A percentile compares a stretch with the other conserved stretches of the same genome.
Conservation (phyloP, 2,797 vertebrate genomes). For the Chromis chromis region DNA sequence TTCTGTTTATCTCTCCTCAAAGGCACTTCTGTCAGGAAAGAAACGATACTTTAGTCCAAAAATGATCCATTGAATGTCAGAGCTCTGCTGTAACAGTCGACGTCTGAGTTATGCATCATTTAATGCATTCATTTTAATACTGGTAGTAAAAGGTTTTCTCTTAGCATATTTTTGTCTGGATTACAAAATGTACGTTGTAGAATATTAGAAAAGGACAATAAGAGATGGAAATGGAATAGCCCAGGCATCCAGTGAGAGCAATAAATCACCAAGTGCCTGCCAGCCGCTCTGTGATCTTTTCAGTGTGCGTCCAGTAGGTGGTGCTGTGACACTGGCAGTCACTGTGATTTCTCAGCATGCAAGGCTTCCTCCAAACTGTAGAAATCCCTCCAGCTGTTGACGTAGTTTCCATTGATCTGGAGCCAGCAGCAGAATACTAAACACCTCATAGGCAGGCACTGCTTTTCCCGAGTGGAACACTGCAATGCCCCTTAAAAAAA, state of each 20-base stretch:
- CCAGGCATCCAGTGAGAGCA: not conserved
- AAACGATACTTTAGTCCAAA: too few species aligned
- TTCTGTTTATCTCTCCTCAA: too few species aligned
- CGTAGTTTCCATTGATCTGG: conserved; percentile 71
- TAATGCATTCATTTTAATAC: not conserved
- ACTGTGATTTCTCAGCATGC: conserved; percentile 8
- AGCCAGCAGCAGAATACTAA: conserved; percentile 74
- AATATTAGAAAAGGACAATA: not conserved
- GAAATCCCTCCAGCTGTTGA: conserved; percentile 77
- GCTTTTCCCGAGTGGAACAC: conserved; percentile 41
- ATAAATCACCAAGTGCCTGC: not conserved
- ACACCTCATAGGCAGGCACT: conserved; percentile 36
- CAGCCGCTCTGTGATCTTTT: conserved; percentile 22
- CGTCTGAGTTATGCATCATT: not conserved
- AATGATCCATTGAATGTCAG: not conserved
- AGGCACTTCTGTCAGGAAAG: too few species aligned
- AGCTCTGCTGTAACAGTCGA: not conserved
- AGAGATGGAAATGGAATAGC: not conserved
- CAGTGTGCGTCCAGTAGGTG: conserved; percentile 74
- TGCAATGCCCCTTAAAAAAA: conserved; percentile 30
- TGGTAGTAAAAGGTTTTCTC: not conserved
- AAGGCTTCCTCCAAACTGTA: conserved; percentile 60
- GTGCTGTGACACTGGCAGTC: conserved; percentile 62
- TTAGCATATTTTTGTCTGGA: not conserved
- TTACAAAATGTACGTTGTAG: not conserved